phyloP scores from a whole-genome alignment of 2,888 invertebrate species.

The Drepana falcataria region DNA sequence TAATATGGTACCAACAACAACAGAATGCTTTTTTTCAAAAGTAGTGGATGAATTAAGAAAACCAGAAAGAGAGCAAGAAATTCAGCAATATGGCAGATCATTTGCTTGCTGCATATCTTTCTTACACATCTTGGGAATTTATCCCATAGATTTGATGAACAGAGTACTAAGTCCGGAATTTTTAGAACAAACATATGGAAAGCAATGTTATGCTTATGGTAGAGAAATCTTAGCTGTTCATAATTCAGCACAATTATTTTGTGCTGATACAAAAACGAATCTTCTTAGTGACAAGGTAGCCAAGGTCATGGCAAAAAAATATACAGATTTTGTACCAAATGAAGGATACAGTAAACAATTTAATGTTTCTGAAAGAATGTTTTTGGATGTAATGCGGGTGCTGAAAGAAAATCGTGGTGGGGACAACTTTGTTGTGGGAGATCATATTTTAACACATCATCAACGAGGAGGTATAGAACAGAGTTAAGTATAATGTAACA shows the following conservation, averaged over 20 bases:
- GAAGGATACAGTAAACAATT: slow-evolving; percentile 68
- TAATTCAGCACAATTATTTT: slow-evolving; percentile 79
- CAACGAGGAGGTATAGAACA: slow-evolving; percentile 76
- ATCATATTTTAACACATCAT: slow-evolving; percentile 84
- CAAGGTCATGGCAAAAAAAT: slow-evolving; percentile 76
- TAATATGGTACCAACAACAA: slow-evolving; percentile 74
- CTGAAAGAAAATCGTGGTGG: slow-evolving; percentile 70
- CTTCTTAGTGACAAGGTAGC: slow-evolving; percentile 66
- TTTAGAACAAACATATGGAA: slow-evolving; percentile 75
- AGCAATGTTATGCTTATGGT: slow-evolving; percentile 58
- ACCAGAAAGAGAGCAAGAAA: slow-evolving; percentile 75
- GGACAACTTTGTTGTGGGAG: slow-evolving; percentile 58
- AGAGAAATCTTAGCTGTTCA: slow-evolving; percentile 82
- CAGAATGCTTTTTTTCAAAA: slow-evolving; percentile 50
- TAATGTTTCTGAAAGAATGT: slow-evolving; percentile 76
- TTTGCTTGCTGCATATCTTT: slow-evolving; percentile 81
- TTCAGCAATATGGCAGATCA: slow-evolving; percentile 77
- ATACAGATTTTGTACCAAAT: slow-evolving; percentile 79
- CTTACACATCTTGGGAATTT: slow-evolving; percentile 75
- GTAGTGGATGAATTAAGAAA: slow-evolving; percentile 71
- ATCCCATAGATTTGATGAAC: slow-evolving; percentile 79
- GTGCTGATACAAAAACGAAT: slow-evolving; percentile 77
- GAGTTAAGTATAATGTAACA: neutral
- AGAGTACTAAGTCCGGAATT: slow-evolving; percentile 78
- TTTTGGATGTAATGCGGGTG: slow-evolving; percentile 76